Base-by-base conservation (phyloP, 23 tunicate genomes). In the Oikopleura vanhoeffeni region DNA sequence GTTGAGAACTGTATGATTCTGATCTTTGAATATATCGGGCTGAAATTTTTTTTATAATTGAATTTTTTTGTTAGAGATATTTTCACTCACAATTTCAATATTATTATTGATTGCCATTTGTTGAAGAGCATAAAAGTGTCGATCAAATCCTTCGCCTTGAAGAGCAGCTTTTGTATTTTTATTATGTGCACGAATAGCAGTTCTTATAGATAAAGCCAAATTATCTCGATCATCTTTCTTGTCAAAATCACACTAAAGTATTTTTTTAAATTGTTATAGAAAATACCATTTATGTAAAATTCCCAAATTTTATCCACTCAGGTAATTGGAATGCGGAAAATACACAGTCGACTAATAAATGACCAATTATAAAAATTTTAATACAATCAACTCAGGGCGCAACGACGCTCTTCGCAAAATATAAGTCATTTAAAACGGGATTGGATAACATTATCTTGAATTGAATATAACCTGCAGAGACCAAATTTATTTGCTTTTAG, bases 111-210 rank as follows among this genome's bases (percentile, higher is more conserved):
- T 87, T 0, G 97, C 93, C 1, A 83, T 84, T 76, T 94, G 84
- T 40, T 87, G 88, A 39, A 94, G 40, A 13, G 85, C 98, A 71
- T 89, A 94, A 87, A 94, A 41, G 76, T 94, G 98, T 2, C 98
- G 89, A 76, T 94, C 98, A 84, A 94, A 94, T 13, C 98, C 98
- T 40, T 84, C 85, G 39, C 91, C 91, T 89, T 57, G 0, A 32
- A 93, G 94, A 40, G 96, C 98, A 42, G 90, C 89, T 57, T 84
- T 85, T 1, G 98, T 94, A 0, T 89, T 49, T 33, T 88, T 41
- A 83, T 88, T 88, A 58, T 94, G 98, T 41, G 85, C 84, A 41
- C 64, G 64, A 24, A 49, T 49, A 8, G 64, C 64, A 49, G 13
- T 49, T 49, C 64, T 13, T 13, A 49, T 49, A 13, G 64, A 13